Percentiles rank a stretch among this genome's conserved stretches.
phyloP scores from a whole-genome alignment of 2,888 invertebrate species.

The Drosophila pseudotalamancana region DNA sequence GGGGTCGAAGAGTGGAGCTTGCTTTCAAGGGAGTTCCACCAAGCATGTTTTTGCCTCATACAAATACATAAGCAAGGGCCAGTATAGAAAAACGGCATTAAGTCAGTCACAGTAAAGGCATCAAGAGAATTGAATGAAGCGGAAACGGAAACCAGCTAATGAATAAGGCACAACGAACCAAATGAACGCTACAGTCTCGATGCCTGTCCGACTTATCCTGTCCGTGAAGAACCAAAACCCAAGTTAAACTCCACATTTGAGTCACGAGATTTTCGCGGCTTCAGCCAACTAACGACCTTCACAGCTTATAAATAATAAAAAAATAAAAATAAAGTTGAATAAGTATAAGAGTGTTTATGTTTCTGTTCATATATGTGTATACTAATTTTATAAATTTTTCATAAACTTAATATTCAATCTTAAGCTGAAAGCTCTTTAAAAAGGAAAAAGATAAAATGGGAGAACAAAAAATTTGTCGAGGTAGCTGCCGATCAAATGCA shows the following conservation, averaged over 20 bases:
- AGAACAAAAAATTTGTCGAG: background rate
- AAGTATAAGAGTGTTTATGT: too few relatives aligned
- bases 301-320: slow-evolving; percentile 41
- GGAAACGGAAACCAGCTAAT: slow-evolving; percentile 79
- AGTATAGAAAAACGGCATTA: slow-evolving; percentile 56
- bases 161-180: slow-evolving; percentile 72
- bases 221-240: slow-evolving; percentile 11
- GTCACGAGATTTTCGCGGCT: slow-evolving; percentile 23
- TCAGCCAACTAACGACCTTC: slow-evolving; percentile 53
- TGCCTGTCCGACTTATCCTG: slow-evolving; percentile 9
- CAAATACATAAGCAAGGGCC: slow-evolving; percentile 52
- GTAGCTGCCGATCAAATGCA: slow-evolving; percentile 59
- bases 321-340: slow-evolving; percentile 34
- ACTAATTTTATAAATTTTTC: background rate
- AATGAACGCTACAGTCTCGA: slow-evolving; percentile 58
- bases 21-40: slow-evolving; percentile 12
- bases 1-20: background rate
- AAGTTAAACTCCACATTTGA: slow-evolving; percentile 47
- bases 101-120: slow-evolving; percentile 62
- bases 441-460: background rate
- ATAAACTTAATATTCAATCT: background rate
- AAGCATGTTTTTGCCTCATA: slow-evolving; percentile 39
- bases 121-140: slow-evolving; percentile 72
- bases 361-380: too few relatives aligned
- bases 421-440: background rate